Evolutionary conservation across 2,797 vertebrate species (phyloP).

Genomic region (Rhincodon typus): DNA sequence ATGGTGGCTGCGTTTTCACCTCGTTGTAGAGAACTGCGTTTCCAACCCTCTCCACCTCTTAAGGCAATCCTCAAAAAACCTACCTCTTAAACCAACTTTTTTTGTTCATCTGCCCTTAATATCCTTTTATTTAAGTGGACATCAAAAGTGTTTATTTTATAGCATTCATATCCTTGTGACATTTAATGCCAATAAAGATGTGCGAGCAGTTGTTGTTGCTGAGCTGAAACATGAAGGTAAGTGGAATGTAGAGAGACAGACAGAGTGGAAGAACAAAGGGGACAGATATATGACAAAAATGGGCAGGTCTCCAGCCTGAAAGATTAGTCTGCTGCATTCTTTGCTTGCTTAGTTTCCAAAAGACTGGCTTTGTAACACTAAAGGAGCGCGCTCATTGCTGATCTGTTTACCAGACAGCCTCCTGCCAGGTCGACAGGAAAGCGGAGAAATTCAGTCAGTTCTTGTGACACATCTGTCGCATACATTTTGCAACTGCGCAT

Average conservation of each 20-base stretch:
- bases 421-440: background rate
- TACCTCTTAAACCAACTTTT: background rate
- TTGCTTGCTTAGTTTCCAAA: background rate
- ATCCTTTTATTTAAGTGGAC: too few species aligned
- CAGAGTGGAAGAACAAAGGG: background rate
- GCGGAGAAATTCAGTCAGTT: background rate
- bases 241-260: background rate
- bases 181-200: background rate
- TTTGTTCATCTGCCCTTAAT: background rate
- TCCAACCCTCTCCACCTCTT: background rate
- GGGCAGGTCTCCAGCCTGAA: background rate
- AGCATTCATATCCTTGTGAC: background rate
- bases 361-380: background rate
- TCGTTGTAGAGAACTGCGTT: background rate
- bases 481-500: background rate
- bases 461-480: background rate
- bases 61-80: background rate
- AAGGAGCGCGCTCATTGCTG: background rate
- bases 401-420: slow-evolving; percentile 13
- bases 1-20: background rate
- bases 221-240: background rate
- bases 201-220: background rate
- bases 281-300: background rate
- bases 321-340: background rate
- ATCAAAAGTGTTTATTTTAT: too few species aligned